Evolutionary conservation across 2,797 vertebrate species (phyloP).

Genomic region (Sebastes elongatus): DNA sequence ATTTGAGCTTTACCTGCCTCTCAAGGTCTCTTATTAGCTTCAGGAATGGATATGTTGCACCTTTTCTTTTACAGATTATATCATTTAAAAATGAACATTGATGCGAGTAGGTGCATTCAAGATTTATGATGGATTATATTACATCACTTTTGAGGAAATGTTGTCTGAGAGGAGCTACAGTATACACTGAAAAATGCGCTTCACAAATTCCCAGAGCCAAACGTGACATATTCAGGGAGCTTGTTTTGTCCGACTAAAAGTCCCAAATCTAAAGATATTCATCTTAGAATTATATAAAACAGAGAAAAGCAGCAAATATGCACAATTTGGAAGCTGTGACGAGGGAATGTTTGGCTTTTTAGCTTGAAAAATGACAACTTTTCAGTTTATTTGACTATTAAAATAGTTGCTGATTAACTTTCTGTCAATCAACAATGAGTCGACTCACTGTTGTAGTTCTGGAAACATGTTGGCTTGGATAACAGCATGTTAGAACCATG

Average conservation of each 20-base stretch:
- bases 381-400: too few species aligned
- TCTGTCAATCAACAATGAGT: too few species aligned
- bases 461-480: neutral
- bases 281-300: too few species aligned
- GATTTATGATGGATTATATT: neutral
- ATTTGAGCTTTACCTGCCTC: neutral
- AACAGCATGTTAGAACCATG: neutral
- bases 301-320: too few species aligned
- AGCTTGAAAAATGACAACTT: too few species aligned
- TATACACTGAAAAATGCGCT: neutral
- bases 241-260: neutral
- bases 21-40: neutral
- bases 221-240: neutral
- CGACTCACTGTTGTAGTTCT: neutral
- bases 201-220: neutral
- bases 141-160: neutral
- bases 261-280: neutral
- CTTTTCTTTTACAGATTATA: neutral
- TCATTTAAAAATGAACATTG: neutral
- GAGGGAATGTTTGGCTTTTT: rapidly evolving
- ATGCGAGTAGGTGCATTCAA: neutral
- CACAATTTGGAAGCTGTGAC: too few species aligned
- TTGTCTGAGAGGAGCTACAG: neutral
- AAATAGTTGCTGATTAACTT: too few species aligned
- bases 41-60: neutral